A percentile compares a stretch with the other conserved stretches of the same genome.
Evolutionary conservation across 2,888 invertebrate genomes (phyloP).

Genomic region (Athalia cordata): DNA sequence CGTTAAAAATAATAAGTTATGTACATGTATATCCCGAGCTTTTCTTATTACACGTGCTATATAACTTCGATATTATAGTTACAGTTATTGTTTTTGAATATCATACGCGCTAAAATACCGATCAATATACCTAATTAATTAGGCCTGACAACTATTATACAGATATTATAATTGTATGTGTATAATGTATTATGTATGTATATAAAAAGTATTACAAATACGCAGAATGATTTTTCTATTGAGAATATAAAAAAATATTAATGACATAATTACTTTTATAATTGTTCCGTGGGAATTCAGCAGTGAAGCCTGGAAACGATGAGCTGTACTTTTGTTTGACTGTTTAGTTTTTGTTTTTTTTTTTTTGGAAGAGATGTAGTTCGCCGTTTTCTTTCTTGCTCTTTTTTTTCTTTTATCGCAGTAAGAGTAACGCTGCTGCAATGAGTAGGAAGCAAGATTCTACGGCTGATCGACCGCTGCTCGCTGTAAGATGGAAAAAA

Average conservation of each 20-base stretch:
- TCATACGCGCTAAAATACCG: neutral
- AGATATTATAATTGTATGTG: slow-evolving; percentile 22
- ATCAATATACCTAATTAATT: slow-evolving; percentile 30
- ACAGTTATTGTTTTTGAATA: neutral
- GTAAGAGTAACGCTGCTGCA: slow-evolving; percentile 30
- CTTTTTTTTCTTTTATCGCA: slow-evolving; percentile 22
- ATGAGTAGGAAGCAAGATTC: neutral
- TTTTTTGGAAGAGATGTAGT: slow-evolving; percentile 35
- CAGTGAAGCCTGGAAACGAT: slow-evolving; percentile 27
- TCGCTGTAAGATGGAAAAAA: slow-evolving; percentile 14
- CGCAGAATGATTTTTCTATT: slow-evolving; percentile 30
- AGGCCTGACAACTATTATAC: slow-evolving; percentile 45
- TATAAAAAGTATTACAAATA: slow-evolving; percentile 46
- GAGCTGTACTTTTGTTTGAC: slow-evolving; percentile 26
- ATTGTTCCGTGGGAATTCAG: slow-evolving; percentile 35
- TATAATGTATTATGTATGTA: slow-evolving; percentile 25
- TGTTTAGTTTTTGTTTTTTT: neutral
- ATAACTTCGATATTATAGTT: neutral
- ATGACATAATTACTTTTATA: slow-evolving; percentile 26
- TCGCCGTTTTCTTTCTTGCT: neutral
- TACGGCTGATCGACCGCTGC: slow-evolving; percentile 14
- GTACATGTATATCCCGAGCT: neutral
- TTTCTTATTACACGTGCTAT: neutral
- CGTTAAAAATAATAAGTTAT: neutral
- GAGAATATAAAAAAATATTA: slow-evolving; percentile 49